Conservation (phyloP, 2,113 vertebrate species). For the Galbula dea region DNA sequence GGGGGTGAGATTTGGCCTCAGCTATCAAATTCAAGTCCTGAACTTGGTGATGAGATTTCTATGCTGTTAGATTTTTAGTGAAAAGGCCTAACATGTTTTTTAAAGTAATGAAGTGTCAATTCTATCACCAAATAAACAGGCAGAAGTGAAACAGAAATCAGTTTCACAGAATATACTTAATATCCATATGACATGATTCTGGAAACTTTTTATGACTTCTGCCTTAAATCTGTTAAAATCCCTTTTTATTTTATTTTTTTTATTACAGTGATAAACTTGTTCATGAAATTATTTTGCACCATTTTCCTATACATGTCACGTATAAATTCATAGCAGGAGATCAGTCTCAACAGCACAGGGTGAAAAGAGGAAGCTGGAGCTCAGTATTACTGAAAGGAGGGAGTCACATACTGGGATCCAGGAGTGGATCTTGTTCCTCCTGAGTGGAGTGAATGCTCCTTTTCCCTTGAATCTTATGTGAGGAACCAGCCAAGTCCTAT, state of each 20-base stretch:
- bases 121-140: neutral
- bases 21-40: neutral
- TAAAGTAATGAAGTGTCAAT: neutral
- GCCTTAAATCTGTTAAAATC: neutral
- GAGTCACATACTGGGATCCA: neutral
- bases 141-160: neutral
- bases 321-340: neutral
- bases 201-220: neutral
- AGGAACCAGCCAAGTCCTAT: neutral
- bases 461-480: neutral
- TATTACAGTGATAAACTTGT: neutral
- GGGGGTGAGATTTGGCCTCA: neutral
- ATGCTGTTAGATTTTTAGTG: neutral
- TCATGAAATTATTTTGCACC: neutral
- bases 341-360: neutral
- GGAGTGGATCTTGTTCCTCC: neutral
- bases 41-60: neutral
- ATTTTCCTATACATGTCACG: neutral
- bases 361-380: neutral
- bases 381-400: neutral
- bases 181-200: neutral
- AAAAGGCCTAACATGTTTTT: neutral
- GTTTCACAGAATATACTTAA: neutral
- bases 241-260: neutral
- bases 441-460: accelerated